phyloP scores from a whole-genome alignment of 2,797 vertebrate genomes.

The Gadopsis bispinosus region DNA sequence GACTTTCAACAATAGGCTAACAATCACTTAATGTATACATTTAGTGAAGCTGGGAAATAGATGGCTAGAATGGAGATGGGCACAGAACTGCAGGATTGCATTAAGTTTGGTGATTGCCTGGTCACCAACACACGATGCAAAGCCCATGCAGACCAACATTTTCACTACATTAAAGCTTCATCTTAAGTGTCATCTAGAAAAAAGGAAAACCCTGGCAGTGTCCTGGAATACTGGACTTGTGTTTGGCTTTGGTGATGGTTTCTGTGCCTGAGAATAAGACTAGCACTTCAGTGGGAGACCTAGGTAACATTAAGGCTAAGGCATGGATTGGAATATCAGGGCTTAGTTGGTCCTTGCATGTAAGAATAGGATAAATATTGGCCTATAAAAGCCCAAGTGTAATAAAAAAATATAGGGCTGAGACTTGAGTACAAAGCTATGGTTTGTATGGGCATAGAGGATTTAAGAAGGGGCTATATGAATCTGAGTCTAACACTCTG shows the following conservation, averaged over 20 bases:
- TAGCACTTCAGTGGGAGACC: background rate
- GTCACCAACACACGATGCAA: background rate
- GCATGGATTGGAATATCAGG: slow-evolving; percentile 18
- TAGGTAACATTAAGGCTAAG: slow-evolving; percentile 23
- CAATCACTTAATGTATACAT: slow-evolving; percentile 76
- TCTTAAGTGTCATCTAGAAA: slow-evolving; percentile 6
- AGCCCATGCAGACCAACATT: background rate
- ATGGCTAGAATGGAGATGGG: slow-evolving; percentile 9
- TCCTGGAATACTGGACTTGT: background rate
- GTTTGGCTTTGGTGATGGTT: slow-evolving; percentile 1
- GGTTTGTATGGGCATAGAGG: background rate
- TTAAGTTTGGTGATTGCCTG: slow-evolving; percentile 1
- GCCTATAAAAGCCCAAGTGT: background rate
- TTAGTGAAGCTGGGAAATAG: slow-evolving; percentile 52
- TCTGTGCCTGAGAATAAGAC: slow-evolving; percentile 8
- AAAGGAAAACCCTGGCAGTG: background rate
- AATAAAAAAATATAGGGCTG: slow-evolving; percentile 36
- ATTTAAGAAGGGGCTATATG: slow-evolving; percentile 19
- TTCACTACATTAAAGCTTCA: slow-evolving; percentile 26
- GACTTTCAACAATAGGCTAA: slow-evolving; percentile 82
- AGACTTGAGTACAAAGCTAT: background rate
- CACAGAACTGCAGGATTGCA: background rate
- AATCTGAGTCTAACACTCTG: slow-evolving; percentile 34
- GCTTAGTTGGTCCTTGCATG: slow-evolving; percentile 19
- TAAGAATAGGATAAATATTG: slow-evolving; percentile 24